Evolutionary conservation across 2,113 vertebrate species (phyloP), one percentile per base, ranked within the genome.

Genomic region (Clarias macrocephalus): DNA sequence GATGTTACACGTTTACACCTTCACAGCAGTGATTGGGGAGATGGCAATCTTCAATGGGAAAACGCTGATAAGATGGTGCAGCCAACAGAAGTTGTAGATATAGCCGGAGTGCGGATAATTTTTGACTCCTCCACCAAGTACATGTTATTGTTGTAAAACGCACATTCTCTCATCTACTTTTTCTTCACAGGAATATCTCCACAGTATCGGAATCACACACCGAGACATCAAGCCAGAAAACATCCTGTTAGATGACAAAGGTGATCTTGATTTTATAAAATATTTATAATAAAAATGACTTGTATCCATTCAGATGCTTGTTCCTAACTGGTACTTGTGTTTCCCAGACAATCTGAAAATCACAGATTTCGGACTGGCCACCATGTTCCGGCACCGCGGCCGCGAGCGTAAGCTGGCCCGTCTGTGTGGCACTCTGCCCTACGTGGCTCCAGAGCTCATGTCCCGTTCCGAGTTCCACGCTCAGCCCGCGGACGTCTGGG

Each of bases 201-300:
- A 99, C 92, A 90, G 93, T 82, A 92, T 96, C 1, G 98, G 98
- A 88, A 98, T 99, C 94, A 97, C 98, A 52, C 98, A 99, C 88
- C 96, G 98, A 5, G 98, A 99, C 91, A 97, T 99, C 91, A 99
- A 99, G 82, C 98, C 98, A 0, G 98, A 99, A 93, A 99, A 99
- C 89, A 95, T 99, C 87, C 93, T 99, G 42, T 94, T 99, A 87
- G 97, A 99, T 28, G 98, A 98, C 76, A 96, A 97, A 94, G 97
- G 98, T 99, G 30, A 76, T 21, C 59, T 81, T 68, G 4, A 73
- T 72, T 15, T 1, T 13, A 6, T 33, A 23, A 3, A 15, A 30
- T 48, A 48, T 80, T 28, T 10, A 62, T 25, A 48, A 16, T 54
- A 19, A 60, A 54, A 28, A n/a, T 48, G 48, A 48, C 48, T 48